phyloP scores from a whole-genome alignment of 2,113 vertebrate species.

The Coreoperca whiteheadi region DNA sequence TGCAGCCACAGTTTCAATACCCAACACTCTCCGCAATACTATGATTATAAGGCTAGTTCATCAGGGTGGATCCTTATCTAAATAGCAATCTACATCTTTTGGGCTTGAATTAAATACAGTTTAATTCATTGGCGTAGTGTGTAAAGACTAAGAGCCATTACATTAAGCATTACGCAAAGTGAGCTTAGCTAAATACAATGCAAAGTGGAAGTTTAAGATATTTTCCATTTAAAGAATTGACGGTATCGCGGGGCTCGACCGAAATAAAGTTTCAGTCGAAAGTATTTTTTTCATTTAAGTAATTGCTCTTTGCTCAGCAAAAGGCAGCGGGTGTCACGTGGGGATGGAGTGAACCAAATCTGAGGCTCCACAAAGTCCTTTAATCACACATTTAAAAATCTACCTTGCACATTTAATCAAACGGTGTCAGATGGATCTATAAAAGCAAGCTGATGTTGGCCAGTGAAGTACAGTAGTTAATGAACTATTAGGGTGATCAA shows the following conservation, averaged over 20 bases:
- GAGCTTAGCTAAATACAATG: neutral
- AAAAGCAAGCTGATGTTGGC: neutral
- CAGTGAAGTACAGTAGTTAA: conserved; percentile 24
- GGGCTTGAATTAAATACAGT: conserved; percentile 21
- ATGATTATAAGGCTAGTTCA: neutral
- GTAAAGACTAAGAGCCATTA: too few relatives aligned
- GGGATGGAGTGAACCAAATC: neutral
- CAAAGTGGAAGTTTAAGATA: neutral
- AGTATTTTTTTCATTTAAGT: too few relatives aligned
- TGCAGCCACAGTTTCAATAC: neutral
- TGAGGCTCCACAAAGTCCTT: neutral
- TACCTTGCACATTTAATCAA: neutral
- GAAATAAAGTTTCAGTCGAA: neutral
- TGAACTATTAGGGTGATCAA: conserved; percentile 42
- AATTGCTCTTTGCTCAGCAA: neutral
- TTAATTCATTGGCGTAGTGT: conserved; percentile 13
- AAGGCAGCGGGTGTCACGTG: neutral
- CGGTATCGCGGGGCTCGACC: neutral
- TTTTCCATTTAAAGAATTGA: neutral
- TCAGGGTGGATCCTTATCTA: neutral
- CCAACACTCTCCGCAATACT: too few relatives aligned
- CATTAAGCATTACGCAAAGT: too few relatives aligned
- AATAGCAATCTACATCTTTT: conserved; percentile 20
- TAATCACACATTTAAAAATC: neutral
- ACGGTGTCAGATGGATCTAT: neutral